Base-by-base conservation (phyloP, 2,888 invertebrate species). In the Agrochola circellaris region DNA sequence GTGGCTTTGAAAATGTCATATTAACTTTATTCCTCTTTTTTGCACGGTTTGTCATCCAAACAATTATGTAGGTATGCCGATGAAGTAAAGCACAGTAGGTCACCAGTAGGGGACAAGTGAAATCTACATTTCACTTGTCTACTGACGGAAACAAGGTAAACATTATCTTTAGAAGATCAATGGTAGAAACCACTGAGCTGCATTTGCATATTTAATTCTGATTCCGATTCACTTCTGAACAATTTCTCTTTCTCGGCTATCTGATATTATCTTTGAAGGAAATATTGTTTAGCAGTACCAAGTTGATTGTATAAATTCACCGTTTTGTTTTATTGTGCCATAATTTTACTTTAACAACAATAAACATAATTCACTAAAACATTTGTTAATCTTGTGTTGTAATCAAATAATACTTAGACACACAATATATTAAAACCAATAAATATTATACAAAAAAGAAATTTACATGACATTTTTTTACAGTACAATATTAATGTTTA, bases 401-500 rank as follows among this genome's bases (percentile, higher is more conserved):
- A 75, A 85, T 84, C 87, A 77, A 81, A 81, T 81, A 81, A 81
- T 73, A 81, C 60, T 73, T 66, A 75, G 61, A 84, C 73, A 81
- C 68, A 65, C 48, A 73, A 65, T 81, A 75, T 86, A 84, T 73
- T 75, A 56, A 79, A 75, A 76, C 69, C 75, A 77, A 87, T 83
- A 81, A 83, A 83, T 77, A 75, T 61, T 77, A 75, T 61, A 61
- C 17, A 65, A 81, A 81, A 85, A 71, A 79, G 34, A 67, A 75
- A 75, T 85, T 80, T 76, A 83, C 42, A 62, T 61, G 79, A 78
- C 78, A 85, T 80, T 80, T 82, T 77, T 83, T 87, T 70, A 80
- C 69, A 66, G 62, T 72, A 23, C 81, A 70, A 67, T 80, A 87
- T 83, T 81, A 84, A 82, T 81, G 84, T 82, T 78, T 88, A 90